Evolutionary conservation across 2,113 vertebrate genomes (phyloP), one percentile per base, ranked within the genome.

Genomic region (Myotis lucifugus): DNA sequence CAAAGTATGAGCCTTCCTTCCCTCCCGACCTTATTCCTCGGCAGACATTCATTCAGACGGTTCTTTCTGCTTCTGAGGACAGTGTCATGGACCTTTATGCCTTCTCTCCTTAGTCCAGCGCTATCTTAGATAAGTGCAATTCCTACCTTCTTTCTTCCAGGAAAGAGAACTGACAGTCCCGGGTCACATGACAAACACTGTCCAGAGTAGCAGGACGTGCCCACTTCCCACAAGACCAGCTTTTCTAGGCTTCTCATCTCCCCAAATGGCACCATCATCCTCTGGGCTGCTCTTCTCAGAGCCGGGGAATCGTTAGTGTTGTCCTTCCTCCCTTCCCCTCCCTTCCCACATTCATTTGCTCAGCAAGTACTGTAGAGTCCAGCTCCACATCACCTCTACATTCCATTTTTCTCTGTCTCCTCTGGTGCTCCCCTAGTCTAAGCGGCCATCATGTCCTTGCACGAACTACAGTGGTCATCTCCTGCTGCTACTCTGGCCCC

Each of bases 351-450:
- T 74, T 85, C 18, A 90, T 1, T 72, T 79, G 19, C 40, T 73
- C 40, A 90, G 25, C 32, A 32, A 66, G 42, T 81, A 66, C 21
- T 89, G 0, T 70, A 81, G 11, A 50, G n/a, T 89, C 70, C 78
- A 70, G 56, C n/a, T 90, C n/a, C 15, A 87, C 54, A 70, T 85
- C 19, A 94, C 50, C 48, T 93, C 14, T 69, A 61, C 86, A 50
- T 93, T 94, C 90, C 13, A 83, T 85, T 94, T 94, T 74, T 92
- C 46, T 88, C n/a, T 85, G 54, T 92, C 11, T 92, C 15, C 46
- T 83, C 72, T 93, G 73, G 34, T 9, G 61, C n/a, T 13, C 64
- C 29, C 11, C 48, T 93, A 70, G 29, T 77, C 40, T 40, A 64
- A 78, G 59, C 42, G 32, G n/a, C 56, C 14, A 32, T 88, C 34